Conservation (phyloP, 2,888 invertebrate species). For the Pimpla rufipes region DNA sequence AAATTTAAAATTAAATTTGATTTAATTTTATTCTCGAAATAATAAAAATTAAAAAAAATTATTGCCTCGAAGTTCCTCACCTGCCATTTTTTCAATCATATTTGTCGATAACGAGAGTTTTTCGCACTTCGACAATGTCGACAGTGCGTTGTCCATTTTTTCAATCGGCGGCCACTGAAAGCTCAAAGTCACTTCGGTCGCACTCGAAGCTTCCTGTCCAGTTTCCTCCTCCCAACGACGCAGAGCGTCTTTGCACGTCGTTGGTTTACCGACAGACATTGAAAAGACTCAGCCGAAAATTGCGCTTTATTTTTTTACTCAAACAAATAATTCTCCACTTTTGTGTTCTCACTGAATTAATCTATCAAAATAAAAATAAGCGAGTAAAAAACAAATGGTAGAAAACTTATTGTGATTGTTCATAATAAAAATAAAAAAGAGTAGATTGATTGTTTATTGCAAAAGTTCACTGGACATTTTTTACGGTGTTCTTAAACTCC, state of each 20-base stretch:
- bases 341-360: too few relatives aligned
- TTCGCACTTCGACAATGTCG: constrained; percentile 91
- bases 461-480: constrained; percentile 6
- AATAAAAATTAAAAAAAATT: background rate
- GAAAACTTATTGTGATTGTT: background rate
- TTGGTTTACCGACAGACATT: constrained; percentile 87
- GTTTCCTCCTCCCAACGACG: constrained; percentile 94
- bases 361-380: too few relatives aligned
- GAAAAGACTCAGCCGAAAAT: constrained; percentile 5
- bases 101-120: constrained; percentile 96
- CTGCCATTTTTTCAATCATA: constrained; percentile 95
- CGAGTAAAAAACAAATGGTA: too few relatives aligned
- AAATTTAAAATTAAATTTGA: too few relatives aligned
- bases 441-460: background rate
- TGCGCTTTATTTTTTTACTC: background rate
- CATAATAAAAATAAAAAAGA: background rate
- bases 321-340: too few relatives aligned
- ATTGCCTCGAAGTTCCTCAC: constrained; percentile 77
- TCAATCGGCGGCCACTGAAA: constrained; percentile 97
- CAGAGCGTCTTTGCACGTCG: constrained; percentile 94
- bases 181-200: constrained; percentile 92
- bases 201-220: constrained; percentile 89
- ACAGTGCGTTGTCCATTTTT: constrained; percentile 96
- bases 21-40: background rate
- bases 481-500: background rate